phyloP scores from a whole-genome alignment of 2,888 invertebrate genomes.

The Stenichneumon culpator region DNA sequence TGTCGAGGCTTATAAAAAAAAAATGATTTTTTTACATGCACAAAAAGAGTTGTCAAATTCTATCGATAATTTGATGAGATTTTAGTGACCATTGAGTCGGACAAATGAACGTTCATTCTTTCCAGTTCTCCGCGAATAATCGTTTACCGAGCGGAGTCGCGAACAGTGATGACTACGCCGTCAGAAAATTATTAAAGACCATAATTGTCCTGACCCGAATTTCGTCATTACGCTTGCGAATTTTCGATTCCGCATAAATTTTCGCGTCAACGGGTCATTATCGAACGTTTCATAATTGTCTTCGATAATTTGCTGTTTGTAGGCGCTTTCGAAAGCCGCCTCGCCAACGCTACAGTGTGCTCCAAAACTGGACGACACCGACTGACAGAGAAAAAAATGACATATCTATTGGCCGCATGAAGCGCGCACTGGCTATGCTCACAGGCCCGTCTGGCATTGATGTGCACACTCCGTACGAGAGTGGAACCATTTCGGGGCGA shows the following conservation, averaged over 20 bases:
- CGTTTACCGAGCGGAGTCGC: not conserved
- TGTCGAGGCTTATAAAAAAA: too few species aligned
- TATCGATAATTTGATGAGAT: not conserved
- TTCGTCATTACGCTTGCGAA: slow-evolving; percentile 26
- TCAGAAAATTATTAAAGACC: slow-evolving; percentile 6
- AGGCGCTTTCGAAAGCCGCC: slow-evolving; percentile 38
- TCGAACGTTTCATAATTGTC: slow-evolving; percentile 58
- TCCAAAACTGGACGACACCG: not conserved
- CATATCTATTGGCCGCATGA: too few species aligned
- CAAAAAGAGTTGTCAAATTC: not conserved
- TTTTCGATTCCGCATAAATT: slow-evolving; percentile 45
- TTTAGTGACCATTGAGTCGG: not conserved
- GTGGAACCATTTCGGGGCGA: not conserved
- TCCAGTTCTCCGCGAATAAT: not conserved
- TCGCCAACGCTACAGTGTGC: slow-evolving; percentile 54
- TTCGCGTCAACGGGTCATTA: slow-evolving; percentile 53
- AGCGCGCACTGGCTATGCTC: too few species aligned
- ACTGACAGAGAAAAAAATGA: too few species aligned
- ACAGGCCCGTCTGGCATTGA: too few species aligned
- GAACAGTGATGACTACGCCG: not conserved
- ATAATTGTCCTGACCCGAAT: slow-evolving; percentile 37
- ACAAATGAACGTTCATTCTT: not conserved
- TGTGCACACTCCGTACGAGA: too few species aligned
- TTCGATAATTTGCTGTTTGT: slow-evolving; percentile 53
- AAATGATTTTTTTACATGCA: too few species aligned